These are phyloP conservation scores for Dicerorhinus sumatrensis DNA, from an alignment of 2,113 vertebrate species.

Conservation along the genomic window DNA sequence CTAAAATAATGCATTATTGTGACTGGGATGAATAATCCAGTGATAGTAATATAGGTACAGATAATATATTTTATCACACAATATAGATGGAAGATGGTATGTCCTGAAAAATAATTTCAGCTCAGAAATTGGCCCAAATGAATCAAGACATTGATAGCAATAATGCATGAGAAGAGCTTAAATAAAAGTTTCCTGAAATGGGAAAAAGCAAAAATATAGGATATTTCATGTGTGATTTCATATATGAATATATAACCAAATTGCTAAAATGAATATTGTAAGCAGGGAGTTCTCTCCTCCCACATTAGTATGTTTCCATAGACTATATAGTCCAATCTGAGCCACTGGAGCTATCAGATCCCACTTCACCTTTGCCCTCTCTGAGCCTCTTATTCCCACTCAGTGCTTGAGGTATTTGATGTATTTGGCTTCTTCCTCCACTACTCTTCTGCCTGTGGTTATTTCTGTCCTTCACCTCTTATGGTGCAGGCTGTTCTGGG, in stretches of 20 bases:
- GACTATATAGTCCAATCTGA: background rate
- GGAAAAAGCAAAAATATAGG: background rate
- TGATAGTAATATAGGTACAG: background rate
- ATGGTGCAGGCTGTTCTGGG: background rate
- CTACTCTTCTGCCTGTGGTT: background rate
- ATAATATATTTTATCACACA: background rate
- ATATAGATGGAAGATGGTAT: background rate
- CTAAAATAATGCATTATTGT: background rate
- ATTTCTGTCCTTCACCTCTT: background rate
- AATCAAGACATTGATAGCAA: background rate
- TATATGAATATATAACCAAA: background rate
- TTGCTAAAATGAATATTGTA: background rate
- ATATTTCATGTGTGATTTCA: constrained; percentile 11
- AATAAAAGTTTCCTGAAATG: constrained; percentile 37
- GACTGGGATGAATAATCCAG: background rate
- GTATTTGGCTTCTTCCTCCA: background rate
- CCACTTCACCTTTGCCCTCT: background rate
- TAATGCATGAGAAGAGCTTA: background rate
- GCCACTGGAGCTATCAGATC: background rate
- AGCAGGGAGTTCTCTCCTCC: background rate
- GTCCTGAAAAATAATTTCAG: background rate
- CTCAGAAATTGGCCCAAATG: background rate
- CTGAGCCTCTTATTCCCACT: background rate
- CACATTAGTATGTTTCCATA: background rate
- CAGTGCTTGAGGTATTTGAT: background rate